A percentile compares a stretch with the other conserved stretches of the same genome.
These are phyloP conservation scores for Oriolus oriolus DNA, from an alignment of 2,113 vertebrate genomes.

Conservation along the genomic window DNA sequence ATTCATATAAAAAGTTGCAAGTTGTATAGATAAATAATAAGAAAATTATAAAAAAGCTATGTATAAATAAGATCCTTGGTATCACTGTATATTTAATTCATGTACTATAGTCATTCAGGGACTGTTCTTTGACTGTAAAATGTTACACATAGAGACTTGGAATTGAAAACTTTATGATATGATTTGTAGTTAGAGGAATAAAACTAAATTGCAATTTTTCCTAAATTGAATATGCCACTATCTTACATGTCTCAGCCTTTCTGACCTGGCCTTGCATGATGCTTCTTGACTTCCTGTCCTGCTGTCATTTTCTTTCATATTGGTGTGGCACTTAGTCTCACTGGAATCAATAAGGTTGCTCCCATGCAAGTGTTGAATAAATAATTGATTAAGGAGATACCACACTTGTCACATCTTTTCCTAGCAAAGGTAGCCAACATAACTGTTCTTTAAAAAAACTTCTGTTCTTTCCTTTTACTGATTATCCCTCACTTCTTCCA, in stretches of 20 bases:
- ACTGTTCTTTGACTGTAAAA: not conserved
- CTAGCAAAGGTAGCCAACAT: not conserved
- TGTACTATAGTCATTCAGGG: not conserved
- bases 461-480: not conserved
- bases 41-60: not conserved
- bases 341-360: slow-evolving; percentile 64
- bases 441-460: not conserved
- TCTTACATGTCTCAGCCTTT: not conserved
- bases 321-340: slow-evolving; percentile 33
- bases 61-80: not conserved
- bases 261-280: slow-evolving; percentile 31
- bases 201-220: slow-evolving; percentile 3
- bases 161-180: not conserved
- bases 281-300: slow-evolving; percentile 50
- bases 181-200: not conserved
- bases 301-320: slow-evolving; percentile 52
- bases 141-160: not conserved
- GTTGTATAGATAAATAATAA: not conserved
- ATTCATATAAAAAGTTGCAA: not conserved
- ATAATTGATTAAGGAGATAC: slow-evolving; percentile 58
- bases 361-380: slow-evolving; percentile 57
- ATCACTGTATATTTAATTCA: not conserved
- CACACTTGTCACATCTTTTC: not conserved
- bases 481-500: not conserved
- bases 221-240: not conserved